Evolutionary conservation across 2,113 vertebrate genomes (phyloP), one percentile per base, ranked within the genome.

Genomic region (Chelonoidis abingdonii): DNA sequence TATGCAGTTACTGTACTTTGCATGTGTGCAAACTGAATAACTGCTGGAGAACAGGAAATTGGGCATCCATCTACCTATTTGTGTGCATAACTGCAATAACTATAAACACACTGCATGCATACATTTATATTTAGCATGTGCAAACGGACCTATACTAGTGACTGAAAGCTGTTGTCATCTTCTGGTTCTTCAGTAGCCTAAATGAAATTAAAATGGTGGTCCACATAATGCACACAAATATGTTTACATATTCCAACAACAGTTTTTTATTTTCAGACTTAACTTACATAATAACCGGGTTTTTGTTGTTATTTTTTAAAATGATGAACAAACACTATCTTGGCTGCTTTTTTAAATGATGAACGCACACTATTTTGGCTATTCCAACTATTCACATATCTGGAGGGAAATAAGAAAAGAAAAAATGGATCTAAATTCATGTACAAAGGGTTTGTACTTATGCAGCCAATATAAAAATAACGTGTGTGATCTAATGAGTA

Each of bases 341-440:
- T 87, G 0, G 0, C 10, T 92, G 44, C 44, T 44, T 44, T 44
- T 44, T 44, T 44, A 44, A 44, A 44, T 44, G 29, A 31, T 65
- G n/a, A 44, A 49, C 27, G 82, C 7, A 21, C 3, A 75, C 5
- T 41, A 10, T 80, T 11, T 88, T 87, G 0, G 0, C 10, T 92
- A 35, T 80, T 91, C 86, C 12, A 82, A 84, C 41, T 69, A 57
- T 27, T 35, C 1, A 94, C 84, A 80, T 29, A 87, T 38, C 2
- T n/a, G 4, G 1, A 83, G 16, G 16, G 62, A n/a, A n/a, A n/a
- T 19, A 72, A 72, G n/a, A 76, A 53, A 52, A 53, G 52, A 24
- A 31, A 29, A 3, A 29, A 5, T 88, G 12, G 8, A 88, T 76
- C n/a, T 25, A 25, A 81, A 25, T 50, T 93, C 53, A 85, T 29